Base-by-base conservation (phyloP, 2,113 vertebrate genomes). In the Herpailurus yagouaroundi region DNA sequence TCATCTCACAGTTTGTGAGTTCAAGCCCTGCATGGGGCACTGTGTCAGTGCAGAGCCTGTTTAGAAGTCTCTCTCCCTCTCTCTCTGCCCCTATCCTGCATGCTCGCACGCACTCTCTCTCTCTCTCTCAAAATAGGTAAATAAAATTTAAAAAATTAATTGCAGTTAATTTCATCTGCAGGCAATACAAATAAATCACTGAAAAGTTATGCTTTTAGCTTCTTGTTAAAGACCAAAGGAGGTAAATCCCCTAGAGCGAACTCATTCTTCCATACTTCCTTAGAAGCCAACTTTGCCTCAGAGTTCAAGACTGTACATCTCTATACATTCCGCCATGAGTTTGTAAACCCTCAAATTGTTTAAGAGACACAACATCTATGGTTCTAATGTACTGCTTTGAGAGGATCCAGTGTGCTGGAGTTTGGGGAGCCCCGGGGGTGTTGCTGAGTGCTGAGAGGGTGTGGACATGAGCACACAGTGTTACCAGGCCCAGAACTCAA, bases 131-230 rank as follows among this genome's bases (percentile, higher is more conserved):
- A 57, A 57, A 57, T 18, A 57, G 19, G 21, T 21, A 57, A 57
- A 57, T 23, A 21, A 57, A 60, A 21, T 60, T 60, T 23, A 23
- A 60, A 60, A 60, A 60, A 83, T 94, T 84, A 79, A 33, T 88
- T 66, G 50, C 11, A 68, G 85, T 97, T 95, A 31, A 92, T 81
- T 91, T 95, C n/a, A 15, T 45, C 55, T 64, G 27, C 68, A 94
- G 63, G 45, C 23, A 68, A 77, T 76, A 84, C 18, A 68, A 82
- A 31, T 94, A 29, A 85, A 73, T 94, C 91, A 68, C 55, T 4
- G n/a, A 81, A n/a, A 80, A 90, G 21, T 69, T 12, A 57, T 45
- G 41, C 25, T 79, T 79, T 79, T 63, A 41, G 60, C 1, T 57
- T 38, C 31, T 83, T 85, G 19, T 63, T 52, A 88, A 94, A 87